Evolutionary conservation across 2,797 vertebrate species (phyloP).

Genomic region (Serranus cabrilla): DNA sequence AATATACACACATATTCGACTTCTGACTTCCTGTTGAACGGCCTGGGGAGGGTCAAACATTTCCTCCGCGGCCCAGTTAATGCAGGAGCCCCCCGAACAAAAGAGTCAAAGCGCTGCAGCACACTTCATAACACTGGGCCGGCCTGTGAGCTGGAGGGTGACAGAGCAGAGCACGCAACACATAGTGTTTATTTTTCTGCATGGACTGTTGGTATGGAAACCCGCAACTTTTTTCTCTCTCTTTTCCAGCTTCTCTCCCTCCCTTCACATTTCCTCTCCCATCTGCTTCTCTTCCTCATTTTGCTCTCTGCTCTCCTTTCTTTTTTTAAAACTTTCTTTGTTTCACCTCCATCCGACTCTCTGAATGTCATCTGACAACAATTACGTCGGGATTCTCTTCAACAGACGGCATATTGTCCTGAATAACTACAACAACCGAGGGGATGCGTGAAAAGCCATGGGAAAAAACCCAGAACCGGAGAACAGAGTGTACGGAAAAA

Average conservation of each 20-base stretch:
- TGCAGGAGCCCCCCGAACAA: slow-evolving; percentile 61
- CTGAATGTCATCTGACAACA: slow-evolving; percentile 82
- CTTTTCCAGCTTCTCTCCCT: slow-evolving; percentile 41
- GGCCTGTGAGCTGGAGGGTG: slow-evolving; percentile 62
- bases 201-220: slow-evolving; percentile 73
- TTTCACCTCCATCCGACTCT: slow-evolving; percentile 59
- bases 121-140: slow-evolving; percentile 28
- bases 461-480: slow-evolving; percentile 42
- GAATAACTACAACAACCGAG: slow-evolving; percentile 32
- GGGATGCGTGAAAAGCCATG: slow-evolving; percentile 42
- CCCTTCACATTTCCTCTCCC: slow-evolving; percentile 49
- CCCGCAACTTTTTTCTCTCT: slow-evolving; percentile 58
- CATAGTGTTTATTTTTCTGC: slow-evolving; percentile 79
- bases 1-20: slow-evolving; percentile 52
- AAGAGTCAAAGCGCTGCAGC: slow-evolving; percentile 43
- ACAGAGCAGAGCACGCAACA: slow-evolving; percentile 55
- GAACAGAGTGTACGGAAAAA: slow-evolving; percentile 67
- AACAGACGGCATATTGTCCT: slow-evolving; percentile 55
- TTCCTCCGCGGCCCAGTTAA: slow-evolving; percentile 68
- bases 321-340: slow-evolving; percentile 37
- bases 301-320: neutral
- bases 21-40: slow-evolving; percentile 83
- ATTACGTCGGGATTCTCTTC: slow-evolving; percentile 74
- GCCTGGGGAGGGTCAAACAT: slow-evolving; percentile 77
- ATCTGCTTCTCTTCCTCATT: slow-evolving; percentile 45